A percentile compares a stretch with the other conserved stretches of the same genome.
phyloP scores from a whole-genome alignment of 2,888 invertebrate species.

The Sympetrum striolatum region DNA sequence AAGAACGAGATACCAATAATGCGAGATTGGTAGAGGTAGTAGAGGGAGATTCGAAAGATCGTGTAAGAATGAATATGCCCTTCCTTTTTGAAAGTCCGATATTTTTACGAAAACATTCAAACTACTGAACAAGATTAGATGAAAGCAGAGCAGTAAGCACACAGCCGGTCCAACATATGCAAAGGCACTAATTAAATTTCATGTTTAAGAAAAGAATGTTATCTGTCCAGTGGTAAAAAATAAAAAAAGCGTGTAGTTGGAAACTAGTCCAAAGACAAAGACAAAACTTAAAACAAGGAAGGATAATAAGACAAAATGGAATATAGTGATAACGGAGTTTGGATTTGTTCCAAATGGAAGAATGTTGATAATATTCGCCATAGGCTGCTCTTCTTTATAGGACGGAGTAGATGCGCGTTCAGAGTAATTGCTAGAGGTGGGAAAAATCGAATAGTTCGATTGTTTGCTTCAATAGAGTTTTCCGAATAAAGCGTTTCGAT shows the following conservation, averaged over 20 bases:
- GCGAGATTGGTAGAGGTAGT: neutral
- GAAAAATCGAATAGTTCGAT: no score
- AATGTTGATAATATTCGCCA: neutral
- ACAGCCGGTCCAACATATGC: neutral
- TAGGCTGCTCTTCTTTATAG: neutral
- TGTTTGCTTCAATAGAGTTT: no score
- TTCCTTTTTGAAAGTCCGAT: neutral
- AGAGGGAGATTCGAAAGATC: neutral
- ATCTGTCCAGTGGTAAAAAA: neutral
- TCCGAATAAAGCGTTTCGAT: no score
- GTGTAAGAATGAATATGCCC: no score
- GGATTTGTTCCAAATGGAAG: no score
- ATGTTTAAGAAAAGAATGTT: neutral
- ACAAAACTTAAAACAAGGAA: neutral
- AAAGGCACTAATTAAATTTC: neutral
- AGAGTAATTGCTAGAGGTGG: neutral
- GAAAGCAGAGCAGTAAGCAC: neutral
- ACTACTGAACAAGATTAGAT: neutral
- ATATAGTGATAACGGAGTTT: no score
- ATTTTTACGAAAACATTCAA: neutral
- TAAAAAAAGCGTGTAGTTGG: neutral
- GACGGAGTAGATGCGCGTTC: neutral
- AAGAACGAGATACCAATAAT: neutral
- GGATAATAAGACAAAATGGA: neutral
- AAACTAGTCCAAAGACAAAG: neutral